Conservation (phyloP, 1,140 invertebrate species). For the Leguminivora glycinivorella region DNA sequence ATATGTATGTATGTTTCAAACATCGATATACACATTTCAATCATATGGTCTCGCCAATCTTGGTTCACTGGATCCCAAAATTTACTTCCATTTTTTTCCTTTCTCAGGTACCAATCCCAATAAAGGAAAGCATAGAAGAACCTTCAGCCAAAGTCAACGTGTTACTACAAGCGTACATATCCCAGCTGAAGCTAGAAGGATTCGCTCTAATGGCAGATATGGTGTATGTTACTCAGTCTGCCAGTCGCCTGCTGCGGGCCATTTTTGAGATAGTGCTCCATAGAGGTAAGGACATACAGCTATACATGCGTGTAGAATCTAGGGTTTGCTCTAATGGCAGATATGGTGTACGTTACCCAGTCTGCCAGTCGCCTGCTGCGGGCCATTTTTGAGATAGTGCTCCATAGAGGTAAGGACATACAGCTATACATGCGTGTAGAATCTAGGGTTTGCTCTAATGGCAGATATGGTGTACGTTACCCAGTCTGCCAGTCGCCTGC, state of each 20-base stretch:
- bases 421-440: not conserved
- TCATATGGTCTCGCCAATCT: too few relatives aligned
- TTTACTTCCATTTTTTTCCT: too few relatives aligned
- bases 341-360: constrained; percentile 99
- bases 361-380: constrained; percentile 96
- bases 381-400: constrained; percentile 98
- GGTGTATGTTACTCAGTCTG: constrained; percentile 99
- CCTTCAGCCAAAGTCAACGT: constrained; percentile 97
- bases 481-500: constrained; percentile 96
- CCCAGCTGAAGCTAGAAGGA: constrained; percentile 98
- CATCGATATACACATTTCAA: too few relatives aligned
- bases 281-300: constrained; percentile 50
- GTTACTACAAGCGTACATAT: constrained; percentile 98
- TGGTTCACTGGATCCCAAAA: too few relatives aligned
- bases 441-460: constrained; percentile 98
- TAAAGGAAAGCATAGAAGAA: constrained; percentile 99
- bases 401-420: constrained; percentile 72
- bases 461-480: constrained; percentile 99
- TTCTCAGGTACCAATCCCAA: constrained; percentile 94
- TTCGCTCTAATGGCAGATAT: constrained; percentile 99
- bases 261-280: constrained; percentile 97
- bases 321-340: constrained; percentile 98
- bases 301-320: too few relatives aligned
- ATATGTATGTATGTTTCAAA: too few relatives aligned
- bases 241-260: constrained; percentile 95